A percentile compares a stretch with the other conserved stretches of the same genome.
Conservation (phyloP, 2,113 vertebrate genomes). For the Chrysemys picta region DNA sequence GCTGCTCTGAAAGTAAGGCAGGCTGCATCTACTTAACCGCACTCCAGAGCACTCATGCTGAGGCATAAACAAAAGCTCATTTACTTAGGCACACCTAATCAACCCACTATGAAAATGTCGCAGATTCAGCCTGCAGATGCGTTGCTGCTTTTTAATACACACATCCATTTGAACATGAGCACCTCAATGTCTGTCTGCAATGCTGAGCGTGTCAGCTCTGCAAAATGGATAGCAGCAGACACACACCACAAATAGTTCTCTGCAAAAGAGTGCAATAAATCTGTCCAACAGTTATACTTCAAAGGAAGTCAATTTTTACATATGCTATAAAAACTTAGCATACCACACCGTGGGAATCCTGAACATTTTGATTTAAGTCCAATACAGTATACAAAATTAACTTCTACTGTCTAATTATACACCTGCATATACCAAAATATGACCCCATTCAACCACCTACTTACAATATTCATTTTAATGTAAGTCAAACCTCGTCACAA, state of each 20-base stretch:
- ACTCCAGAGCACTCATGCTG: background rate
- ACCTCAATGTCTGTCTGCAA: background rate
- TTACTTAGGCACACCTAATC: background rate
- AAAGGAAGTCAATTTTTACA: background rate
- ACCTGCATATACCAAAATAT: background rate
- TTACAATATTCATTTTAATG: background rate
- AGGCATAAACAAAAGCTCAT: background rate
- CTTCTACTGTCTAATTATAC: background rate
- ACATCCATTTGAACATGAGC: background rate
- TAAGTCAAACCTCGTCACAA: background rate
- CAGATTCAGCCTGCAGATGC: background rate
- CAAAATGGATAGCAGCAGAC: background rate
- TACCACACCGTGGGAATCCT: background rate
- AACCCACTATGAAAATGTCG: constrained; percentile 28
- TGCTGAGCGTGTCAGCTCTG: background rate
- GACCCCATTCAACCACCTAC: background rate
- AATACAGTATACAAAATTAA: background rate
- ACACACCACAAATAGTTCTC: background rate
- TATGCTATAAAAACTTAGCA: background rate
- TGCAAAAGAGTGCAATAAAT: background rate
- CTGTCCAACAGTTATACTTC: background rate
- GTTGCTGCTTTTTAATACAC: constrained; percentile 6
- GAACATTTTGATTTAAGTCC: background rate
- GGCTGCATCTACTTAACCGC: background rate
- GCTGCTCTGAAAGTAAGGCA: background rate